Evolutionary conservation across 2,888 invertebrate genomes (phyloP), one percentile per base, ranked within the genome.

Genomic region (Anagyrus pseudococci): DNA sequence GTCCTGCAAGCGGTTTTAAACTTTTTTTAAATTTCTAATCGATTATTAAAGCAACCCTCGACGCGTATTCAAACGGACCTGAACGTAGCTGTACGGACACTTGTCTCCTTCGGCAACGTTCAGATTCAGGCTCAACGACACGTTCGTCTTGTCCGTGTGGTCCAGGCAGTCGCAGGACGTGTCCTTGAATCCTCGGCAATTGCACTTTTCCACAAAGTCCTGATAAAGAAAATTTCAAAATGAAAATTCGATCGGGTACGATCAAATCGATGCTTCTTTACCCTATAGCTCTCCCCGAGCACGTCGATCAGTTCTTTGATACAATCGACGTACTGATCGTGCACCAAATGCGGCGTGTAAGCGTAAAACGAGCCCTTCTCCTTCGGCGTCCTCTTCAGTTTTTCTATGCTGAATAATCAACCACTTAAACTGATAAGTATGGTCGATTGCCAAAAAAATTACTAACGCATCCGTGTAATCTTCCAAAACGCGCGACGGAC

Each of bases 211-310:
- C 7, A 19, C 17, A 19, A 43, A 43, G 17, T 43, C 43, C 43
- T 43, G 17, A n/a, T n/a, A n/a, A n/a, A n/a, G n/a, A n/a, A n/a
- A n/a, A n/a, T n/a, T n/a, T n/a, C n/a, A n/a, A n/a, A n/a, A n/a
- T n/a, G n/a, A 19, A 43, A 43, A 4, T 43, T 43, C 17, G n/a
- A 17, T 43, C 43, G n/a, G 43, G n/a, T 15, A 10, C 17, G 17
- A n/a, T n/a, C n/a, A 17, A 6, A 43, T 43, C 23, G 22, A 46
- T 22, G 6, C 20, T 46, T 37, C 15, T 2, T 52, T 74, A 77
- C 77, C 54, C 68, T 63, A 62, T 77, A 77, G 49, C 62, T 68
- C 43, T 75, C 70, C 8, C 68, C 68, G 19, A 77, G 62, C 4
- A 66, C 62, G 22, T 74, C 71, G 0, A 66, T 60, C 47, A 76